Conservation (phyloP, 2,888 invertebrate species). For the Dasysyrphus albostriatus region DNA sequence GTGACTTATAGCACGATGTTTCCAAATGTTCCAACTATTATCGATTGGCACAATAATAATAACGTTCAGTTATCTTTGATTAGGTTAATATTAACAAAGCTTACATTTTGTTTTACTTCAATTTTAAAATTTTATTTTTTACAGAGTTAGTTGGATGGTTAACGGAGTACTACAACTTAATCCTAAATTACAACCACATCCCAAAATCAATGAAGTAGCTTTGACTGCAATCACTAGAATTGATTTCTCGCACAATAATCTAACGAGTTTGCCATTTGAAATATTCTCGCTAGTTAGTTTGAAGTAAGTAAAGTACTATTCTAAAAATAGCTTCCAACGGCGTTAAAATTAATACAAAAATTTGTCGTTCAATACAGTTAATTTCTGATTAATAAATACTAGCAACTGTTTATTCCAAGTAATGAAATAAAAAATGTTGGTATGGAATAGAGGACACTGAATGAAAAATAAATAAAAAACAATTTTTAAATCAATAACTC, state of each 20-base stretch:
- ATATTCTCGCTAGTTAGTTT: conserved; percentile 94
- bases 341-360: no score
- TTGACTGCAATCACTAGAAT: conserved; percentile 96
- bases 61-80: conserved; percentile 89
- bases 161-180: conserved; percentile 94
- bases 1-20: conserved; percentile 92
- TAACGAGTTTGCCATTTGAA: conserved; percentile 91
- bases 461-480: no score
- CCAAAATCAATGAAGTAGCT: conserved; percentile 87
- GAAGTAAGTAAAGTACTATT: conserved; percentile 83
- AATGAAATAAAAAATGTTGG: no score
- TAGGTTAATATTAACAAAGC: conserved; percentile 82
- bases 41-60: conserved; percentile 95
- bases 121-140: conserved; percentile 23
- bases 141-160: conserved; percentile 91
- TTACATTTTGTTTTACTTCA: conserved; percentile 77
- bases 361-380: no score
- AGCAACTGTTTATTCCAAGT: no score
- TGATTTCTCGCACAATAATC: conserved; percentile 95
- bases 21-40: conserved; percentile 92
- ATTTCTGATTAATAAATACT: no score
- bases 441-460: no score
- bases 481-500: no score
- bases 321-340: no score
- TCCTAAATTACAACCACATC: conserved; percentile 90